phyloP scores from a whole-genome alignment of 2,113 vertebrate species.

The Zapus hudsonius region DNA sequence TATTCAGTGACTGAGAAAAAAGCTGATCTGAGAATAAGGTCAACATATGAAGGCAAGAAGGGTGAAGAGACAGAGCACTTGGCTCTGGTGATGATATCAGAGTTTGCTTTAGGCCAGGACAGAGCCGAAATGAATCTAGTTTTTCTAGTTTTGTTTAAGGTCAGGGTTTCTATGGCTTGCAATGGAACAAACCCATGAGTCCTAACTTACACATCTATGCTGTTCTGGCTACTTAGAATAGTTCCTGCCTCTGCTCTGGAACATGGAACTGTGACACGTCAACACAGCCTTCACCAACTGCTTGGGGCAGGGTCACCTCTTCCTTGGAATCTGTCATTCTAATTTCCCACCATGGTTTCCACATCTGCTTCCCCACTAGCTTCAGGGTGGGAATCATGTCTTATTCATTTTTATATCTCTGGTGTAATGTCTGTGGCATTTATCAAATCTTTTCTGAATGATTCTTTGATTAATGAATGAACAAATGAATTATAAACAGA shows the following conservation, averaged over 20 bases:
- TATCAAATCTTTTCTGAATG: background rate
- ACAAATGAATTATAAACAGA: constrained; percentile 43
- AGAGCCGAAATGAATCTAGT: background rate
- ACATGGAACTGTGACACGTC: background rate
- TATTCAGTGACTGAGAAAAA: background rate
- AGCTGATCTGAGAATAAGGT: background rate
- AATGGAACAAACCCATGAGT: background rate
- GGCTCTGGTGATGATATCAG: background rate
- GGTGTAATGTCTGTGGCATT: background rate
- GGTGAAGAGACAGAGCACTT: background rate
- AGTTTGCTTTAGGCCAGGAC: background rate
- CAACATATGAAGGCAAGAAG: background rate
- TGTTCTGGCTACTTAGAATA: background rate
- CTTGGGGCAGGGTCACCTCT: background rate
- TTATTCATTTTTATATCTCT: background rate
- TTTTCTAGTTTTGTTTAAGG: constrained; percentile 5
- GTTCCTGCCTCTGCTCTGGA: background rate
- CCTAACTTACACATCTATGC: background rate
- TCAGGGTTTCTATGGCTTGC: constrained; percentile 6
- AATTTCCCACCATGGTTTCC: background rate
- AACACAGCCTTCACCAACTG: background rate
- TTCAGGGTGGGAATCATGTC: background rate
- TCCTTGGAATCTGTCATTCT: background rate
- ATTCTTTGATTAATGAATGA: constrained; percentile 31
- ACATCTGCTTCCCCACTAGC: background rate